Conservation (phyloP, 2,888 invertebrate genomes). For the Scaeva pyrastri region DNA sequence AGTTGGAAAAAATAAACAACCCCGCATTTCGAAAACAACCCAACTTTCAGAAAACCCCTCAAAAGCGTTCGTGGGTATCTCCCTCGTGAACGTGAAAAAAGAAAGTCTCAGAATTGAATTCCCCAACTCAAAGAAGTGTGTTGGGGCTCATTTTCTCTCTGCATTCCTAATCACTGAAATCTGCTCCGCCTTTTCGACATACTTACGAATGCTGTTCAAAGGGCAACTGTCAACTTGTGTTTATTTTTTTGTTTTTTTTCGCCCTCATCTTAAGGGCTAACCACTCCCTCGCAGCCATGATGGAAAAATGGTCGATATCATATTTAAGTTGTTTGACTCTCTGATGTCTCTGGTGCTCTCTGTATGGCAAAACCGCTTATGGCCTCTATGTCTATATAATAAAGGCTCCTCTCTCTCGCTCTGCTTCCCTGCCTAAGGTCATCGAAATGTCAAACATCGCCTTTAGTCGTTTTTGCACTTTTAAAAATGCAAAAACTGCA, state of each 20-base stretch:
- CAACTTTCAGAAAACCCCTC: slow-evolving; percentile 15
- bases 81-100: background rate
- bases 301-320: slow-evolving; percentile 77
- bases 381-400: background rate
- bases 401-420: slow-evolving; percentile 54
- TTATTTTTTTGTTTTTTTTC: background rate
- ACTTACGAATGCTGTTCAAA: slow-evolving; percentile 31
- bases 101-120: background rate
- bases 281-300: slow-evolving; percentile 84
- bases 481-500: slow-evolving; percentile 39
- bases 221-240: slow-evolving; percentile 14
- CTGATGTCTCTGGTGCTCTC: slow-evolving; percentile 46
- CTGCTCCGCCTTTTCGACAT: slow-evolving; percentile 69
- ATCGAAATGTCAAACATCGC: slow-evolving; percentile 83
- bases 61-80: background rate
- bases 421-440: slow-evolving; percentile 79
- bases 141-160: slow-evolving; percentile 25
- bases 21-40: background rate
- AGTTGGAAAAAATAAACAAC: background rate
- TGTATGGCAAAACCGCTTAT: background rate
- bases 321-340: slow-evolving; percentile 51
- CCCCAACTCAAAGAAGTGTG: no score
- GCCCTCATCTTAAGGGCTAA: slow-evolving; percentile 60
- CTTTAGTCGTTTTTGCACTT: slow-evolving; percentile 66
- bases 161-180: slow-evolving; percentile 42